Percentiles rank a stretch among this genome's conserved stretches.
Conservation (phyloP, 2,888 invertebrate genomes). For the Habrosyne pyritoides region DNA sequence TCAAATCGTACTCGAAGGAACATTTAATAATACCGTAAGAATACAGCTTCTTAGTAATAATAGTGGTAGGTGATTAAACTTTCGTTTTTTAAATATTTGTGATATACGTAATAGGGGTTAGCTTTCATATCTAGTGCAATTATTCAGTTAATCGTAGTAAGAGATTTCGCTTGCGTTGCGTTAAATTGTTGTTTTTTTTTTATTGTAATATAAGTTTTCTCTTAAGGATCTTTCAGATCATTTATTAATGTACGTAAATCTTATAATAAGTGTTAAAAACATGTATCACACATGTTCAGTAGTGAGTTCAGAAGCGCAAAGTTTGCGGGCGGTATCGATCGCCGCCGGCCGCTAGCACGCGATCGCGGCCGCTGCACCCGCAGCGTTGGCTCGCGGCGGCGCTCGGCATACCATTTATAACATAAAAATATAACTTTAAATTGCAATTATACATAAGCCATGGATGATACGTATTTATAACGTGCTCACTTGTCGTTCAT, state of each 20-base stretch:
- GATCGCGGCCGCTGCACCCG: conserved; percentile 70
- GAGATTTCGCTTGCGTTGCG: background rate
- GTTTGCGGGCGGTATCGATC: conserved; percentile 77
- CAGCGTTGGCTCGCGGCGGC: conserved; percentile 20
- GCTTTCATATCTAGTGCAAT: background rate
- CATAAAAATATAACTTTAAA: conserved; percentile 34
- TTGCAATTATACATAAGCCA: conserved; percentile 18
- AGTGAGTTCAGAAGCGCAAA: conserved; percentile 62
- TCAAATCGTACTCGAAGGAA: background rate
- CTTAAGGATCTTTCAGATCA: too few relatives aligned
- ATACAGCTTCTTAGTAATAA: background rate
- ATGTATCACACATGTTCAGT: conserved; percentile 29
- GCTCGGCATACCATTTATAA: conserved; percentile 18
- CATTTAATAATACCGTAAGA: background rate
- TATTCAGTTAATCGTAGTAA: background rate
- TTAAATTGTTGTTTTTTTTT: background rate
- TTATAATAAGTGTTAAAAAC: background rate
- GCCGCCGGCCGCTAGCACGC: conserved; percentile 68
- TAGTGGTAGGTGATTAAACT: background rate
- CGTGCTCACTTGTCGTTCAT: conserved; percentile 10
- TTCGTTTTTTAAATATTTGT: background rate
- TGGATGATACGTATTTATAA: background rate
- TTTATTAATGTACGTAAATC: background rate
- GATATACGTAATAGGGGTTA: background rate
- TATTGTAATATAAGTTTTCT: too few relatives aligned